Evolutionary conservation across 2,113 vertebrate genomes (phyloP), one percentile per base, ranked within the genome.

Genomic region (Chiloscyllium plagiosum): DNA sequence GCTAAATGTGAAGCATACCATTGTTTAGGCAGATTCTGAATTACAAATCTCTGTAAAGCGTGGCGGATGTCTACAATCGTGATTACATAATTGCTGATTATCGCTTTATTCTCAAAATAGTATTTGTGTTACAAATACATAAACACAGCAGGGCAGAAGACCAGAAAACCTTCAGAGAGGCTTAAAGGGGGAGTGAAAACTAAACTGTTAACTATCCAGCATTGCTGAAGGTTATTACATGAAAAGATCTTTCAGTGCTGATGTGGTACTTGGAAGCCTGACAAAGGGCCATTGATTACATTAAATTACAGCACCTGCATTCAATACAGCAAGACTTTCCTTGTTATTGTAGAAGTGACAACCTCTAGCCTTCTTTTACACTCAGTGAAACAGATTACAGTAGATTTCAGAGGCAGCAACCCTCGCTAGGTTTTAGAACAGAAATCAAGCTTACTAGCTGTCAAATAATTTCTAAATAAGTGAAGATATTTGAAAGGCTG

Each of bases 301-400:
- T 94, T 70, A 68, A 70, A 94, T 94, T 69, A 94, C 92, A 69
- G 65, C 52, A 92, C 87, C 22, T 92, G 87, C 56, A 94, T 94
- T 33, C 19, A 94, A 47, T n/a, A 69, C 92, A 94, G 92, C 92
- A 94, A 42, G 61, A 94, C 65, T 47, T 94, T 2, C 92, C 65
- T 47, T 70, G 92, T 94, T 69, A 70, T 10, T 94, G n/a, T 7
- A 47, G 92, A 42, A 42, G 37, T 94, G 92, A 94, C 92, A 94
- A 94, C 92, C n/a, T 70, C 3, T 42, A 42, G 65, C 66, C 66
- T 47, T 94, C 52, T 90, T 61, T 90, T 33, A n/a, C 87, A 90
- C 26, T 19, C 87, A 19, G 26, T 47, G 92, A 94, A 90, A 69
- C 42, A 94, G 90, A 68, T 94, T 68, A 68, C 56, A 68, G 20